Conservation (phyloP, 2,888 invertebrate species). For the Pyrocoelia pectoralis region DNA sequence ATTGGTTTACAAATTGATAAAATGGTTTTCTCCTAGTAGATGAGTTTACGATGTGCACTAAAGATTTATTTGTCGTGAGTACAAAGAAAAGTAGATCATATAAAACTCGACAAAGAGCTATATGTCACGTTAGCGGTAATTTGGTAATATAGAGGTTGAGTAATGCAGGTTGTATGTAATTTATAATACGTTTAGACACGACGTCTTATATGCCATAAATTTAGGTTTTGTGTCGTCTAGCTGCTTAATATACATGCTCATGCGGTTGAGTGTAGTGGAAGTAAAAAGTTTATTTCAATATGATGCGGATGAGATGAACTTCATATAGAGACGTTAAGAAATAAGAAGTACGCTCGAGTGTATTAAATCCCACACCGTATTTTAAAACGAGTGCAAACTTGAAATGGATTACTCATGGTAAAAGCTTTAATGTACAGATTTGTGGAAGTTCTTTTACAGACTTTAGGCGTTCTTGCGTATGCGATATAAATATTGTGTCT, state of each 20-base stretch:
- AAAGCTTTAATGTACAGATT: no score
- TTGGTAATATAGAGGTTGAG: constrained; percentile 25
- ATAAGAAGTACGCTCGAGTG: constrained; percentile 29
- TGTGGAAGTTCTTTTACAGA: no score
- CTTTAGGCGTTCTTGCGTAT: no score
- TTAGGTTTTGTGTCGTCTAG: constrained; percentile 32
- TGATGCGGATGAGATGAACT: constrained; percentile 26
- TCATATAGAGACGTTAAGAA: constrained; percentile 24
- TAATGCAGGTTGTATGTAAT: constrained; percentile 29
- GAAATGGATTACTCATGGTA: not conserved
- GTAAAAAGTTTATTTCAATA: constrained; percentile 20
- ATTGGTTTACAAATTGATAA: constrained; percentile 21
- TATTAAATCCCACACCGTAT: constrained; percentile 26
- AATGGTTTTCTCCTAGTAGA: constrained; percentile 2
- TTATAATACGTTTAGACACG: constrained; percentile 29
- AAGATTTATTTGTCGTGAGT: not conserved
- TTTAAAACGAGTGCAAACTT: constrained; percentile 18
- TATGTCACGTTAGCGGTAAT: constrained; percentile 9
- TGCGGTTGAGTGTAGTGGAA: constrained; percentile 22
- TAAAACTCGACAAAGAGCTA: not conserved
- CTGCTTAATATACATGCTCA: not conserved
- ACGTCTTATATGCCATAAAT: constrained; percentile 32
- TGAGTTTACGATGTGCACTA: not conserved
- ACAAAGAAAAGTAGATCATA: not conserved
- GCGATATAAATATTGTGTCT: no score